Base-by-base conservation (phyloP, 2,797 vertebrate genomes). In the Clarias pachynema region DNA sequence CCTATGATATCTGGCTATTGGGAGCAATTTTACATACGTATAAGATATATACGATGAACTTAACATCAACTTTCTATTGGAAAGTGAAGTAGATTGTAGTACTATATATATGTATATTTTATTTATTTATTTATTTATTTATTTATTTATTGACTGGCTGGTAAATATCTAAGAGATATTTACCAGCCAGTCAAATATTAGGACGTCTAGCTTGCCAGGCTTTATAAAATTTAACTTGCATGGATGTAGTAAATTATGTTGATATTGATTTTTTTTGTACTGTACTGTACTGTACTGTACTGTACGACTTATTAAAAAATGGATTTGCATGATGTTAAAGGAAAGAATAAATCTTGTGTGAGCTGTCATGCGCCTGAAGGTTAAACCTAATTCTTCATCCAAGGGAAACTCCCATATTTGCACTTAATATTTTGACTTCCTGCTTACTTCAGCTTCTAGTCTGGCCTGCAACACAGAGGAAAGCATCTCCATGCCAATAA, bases 401-500 rank as follows among this genome's bases (percentile, higher is more conserved):
- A 69, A 72, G 6, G 60, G 31, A 22, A 37, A 40, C 56, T 26
- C 12, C 24, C 34, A 40, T 73, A 1, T 60, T 82, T 82, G 53
- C 18, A 34, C 24, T 37, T 57, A 57, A 69, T 59, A 57, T 60
- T 26, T 29, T 2, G 18, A 82, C 81, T 73, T 82, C 68, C 81
- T 72, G 34, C 53, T 3, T 82, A 26, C 37, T 70, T 72, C 22
- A 69, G 37, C 31, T 40, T 29, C 40, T 59, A 5, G 9, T 26
- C 31, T 37, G 40, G 65, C 18, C 8, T 81, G 65, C 20, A 66
- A 29, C 63, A 68, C 68, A 53, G 20, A 26, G 65, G 60, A 31
- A 40, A 70, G 40, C n/a, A 37, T 72, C 56, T 53, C 10, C 44
- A 56, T 69, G 65, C 26, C 72, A 60, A 29, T 82, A 82, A 82